Conservation (phyloP, 2,113 vertebrate species). For the Centropus unirufus region DNA sequence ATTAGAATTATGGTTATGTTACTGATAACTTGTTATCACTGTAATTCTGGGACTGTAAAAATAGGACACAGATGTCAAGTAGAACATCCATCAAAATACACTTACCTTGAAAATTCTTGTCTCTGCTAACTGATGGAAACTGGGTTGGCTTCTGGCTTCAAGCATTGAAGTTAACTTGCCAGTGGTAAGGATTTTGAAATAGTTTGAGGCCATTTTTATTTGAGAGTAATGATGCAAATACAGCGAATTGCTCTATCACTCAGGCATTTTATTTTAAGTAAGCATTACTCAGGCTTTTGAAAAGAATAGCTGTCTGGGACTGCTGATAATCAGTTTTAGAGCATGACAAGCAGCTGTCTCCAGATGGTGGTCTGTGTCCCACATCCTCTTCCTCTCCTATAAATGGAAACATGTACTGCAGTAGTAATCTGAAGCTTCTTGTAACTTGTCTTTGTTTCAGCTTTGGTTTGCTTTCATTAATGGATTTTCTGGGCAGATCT, state of each 20-base stretch:
- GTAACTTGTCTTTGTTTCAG: conserved; percentile 80
- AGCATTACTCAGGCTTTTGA: neutral
- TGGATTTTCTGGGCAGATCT: conserved; percentile 98
- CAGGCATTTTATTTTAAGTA: neutral
- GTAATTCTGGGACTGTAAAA: neutral
- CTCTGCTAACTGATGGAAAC: neutral
- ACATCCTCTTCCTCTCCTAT: neutral
- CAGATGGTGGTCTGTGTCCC: conserved; percentile 65
- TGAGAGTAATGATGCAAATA: neutral
- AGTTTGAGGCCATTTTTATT: neutral
- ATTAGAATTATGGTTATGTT: neutral
- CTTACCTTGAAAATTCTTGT: neutral
- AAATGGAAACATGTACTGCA: conserved; percentile 56
- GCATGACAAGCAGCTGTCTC: conserved; percentile 55
- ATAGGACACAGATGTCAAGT: neutral
- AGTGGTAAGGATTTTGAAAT: neutral
- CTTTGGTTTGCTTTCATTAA: conserved; percentile 99
- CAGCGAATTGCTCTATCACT: neutral
- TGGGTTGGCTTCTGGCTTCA: neutral
- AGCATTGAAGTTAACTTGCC: neutral
- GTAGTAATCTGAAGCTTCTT: conserved; percentile 73
- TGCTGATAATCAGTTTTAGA: conserved; percentile 20
- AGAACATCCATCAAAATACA: neutral
- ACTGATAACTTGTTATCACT: neutral
- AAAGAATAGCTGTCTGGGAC: neutral